Evolutionary conservation across 2,888 invertebrate genomes (phyloP).

Genomic region (Nysson spinosus): DNA sequence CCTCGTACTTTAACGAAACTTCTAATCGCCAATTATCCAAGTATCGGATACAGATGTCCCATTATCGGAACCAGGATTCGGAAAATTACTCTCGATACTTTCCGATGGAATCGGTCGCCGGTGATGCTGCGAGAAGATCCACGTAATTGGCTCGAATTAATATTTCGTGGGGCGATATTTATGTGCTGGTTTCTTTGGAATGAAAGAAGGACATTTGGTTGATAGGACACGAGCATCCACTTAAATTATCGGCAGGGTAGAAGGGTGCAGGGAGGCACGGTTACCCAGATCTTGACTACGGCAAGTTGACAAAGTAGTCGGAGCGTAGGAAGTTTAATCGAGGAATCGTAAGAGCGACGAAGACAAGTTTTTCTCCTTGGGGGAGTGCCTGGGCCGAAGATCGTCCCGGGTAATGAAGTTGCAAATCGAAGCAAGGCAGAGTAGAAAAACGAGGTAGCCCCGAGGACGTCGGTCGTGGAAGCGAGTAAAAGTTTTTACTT

Average conservation of each 20-base stretch:
- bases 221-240: constrained; percentile 11
- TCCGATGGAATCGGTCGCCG: too few species aligned
- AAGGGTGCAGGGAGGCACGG: too few species aligned
- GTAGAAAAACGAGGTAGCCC: constrained; percentile 16
- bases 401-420: constrained; percentile 56
- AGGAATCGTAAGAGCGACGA: constrained; percentile 33
- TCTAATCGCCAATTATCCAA: too few species aligned
- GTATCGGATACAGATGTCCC: too few species aligned
- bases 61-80: too few species aligned
- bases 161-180: neutral
- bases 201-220: constrained; percentile 15
- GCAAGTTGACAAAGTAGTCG: constrained; percentile 27
- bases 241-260: constrained; percentile 39
- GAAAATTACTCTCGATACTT: too few species aligned
- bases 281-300: constrained; percentile 4
- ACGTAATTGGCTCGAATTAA: too few species aligned
- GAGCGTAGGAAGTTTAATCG: constrained; percentile 45
- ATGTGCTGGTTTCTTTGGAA: neutral
- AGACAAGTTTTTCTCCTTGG: constrained; percentile 47
- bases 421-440: constrained; percentile 53
- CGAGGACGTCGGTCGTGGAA: constrained; percentile 16
- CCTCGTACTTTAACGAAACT: too few species aligned
- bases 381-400: constrained; percentile 7
- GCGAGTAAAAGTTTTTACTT: constrained; percentile 43
- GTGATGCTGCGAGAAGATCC: too few species aligned